Conservation (phyloP, 2,888 invertebrate species). For the Gandaritis pyraliata region DNA sequence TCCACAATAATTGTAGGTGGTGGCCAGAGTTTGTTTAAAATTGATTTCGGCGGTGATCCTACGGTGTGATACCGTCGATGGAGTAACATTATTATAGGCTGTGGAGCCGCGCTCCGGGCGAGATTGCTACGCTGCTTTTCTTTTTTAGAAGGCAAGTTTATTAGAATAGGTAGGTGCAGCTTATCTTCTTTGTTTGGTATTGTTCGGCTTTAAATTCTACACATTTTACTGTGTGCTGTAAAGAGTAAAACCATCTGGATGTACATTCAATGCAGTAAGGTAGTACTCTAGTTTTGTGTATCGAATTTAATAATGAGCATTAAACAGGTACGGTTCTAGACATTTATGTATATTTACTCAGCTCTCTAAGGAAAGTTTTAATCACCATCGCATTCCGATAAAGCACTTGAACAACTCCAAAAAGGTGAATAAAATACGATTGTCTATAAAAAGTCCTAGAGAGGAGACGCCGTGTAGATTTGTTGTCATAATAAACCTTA, state of each 20-base stretch:
- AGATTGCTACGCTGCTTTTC: slow-evolving; percentile 36
- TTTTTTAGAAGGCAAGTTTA: slow-evolving; percentile 35
- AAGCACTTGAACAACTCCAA: slow-evolving; percentile 29
- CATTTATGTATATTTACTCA: no score
- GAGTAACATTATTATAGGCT: slow-evolving; percentile 69
- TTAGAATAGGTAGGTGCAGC: slow-evolving; percentile 17
- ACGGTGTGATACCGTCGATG: slow-evolving; percentile 68
- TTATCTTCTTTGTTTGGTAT: slow-evolving; percentile 19
- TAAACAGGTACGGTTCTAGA: no score
- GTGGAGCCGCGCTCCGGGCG: slow-evolving; percentile 52
- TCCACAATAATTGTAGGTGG: slow-evolving; percentile 80
- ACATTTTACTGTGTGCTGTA: slow-evolving; percentile 6
- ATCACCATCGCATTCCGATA: slow-evolving; percentile 22
- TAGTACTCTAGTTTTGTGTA: no score
- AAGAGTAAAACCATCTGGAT: no score
- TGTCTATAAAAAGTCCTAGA: slow-evolving; percentile 42
- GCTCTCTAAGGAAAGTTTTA: slow-evolving; percentile 10
- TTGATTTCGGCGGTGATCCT: slow-evolving; percentile 80
- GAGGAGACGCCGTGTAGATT: slow-evolving; percentile 48
- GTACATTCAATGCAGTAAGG: no score
- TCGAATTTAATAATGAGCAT: no score
- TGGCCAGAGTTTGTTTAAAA: slow-evolving; percentile 82
- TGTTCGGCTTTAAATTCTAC: slow-evolving; percentile 15
- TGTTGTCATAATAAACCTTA: slow-evolving; percentile 74
- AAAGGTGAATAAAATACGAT: slow-evolving; percentile 36